A percentile compares a stretch with the other conserved stretches of the same genome.
Conservation (phyloP, 2,797 vertebrate species). For the Acanthornis magna region DNA sequence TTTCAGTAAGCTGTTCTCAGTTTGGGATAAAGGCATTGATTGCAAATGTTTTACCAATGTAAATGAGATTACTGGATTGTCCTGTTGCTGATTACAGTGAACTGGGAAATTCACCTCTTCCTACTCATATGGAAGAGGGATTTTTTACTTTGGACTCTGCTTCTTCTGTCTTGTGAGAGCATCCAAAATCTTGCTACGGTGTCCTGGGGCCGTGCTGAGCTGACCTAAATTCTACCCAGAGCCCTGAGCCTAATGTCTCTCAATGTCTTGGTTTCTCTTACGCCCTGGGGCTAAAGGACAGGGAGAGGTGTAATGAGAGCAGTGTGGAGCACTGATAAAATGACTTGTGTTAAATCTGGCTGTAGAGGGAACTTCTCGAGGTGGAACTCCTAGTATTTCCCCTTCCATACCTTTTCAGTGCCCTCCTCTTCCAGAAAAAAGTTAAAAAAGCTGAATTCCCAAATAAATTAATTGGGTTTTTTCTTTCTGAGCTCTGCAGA, state of each 20-base stretch:
- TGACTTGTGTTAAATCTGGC: background rate
- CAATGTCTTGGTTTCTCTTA: background rate
- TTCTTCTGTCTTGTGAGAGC: background rate
- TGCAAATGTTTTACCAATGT: background rate
- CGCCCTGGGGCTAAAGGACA: background rate
- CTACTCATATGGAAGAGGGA: background rate
- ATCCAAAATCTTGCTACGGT: accelerated
- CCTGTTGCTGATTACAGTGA: background rate
- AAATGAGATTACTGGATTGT: background rate
- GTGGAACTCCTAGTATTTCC: background rate
- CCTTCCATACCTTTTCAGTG: background rate
- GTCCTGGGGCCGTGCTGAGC: background rate
- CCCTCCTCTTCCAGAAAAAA: background rate
- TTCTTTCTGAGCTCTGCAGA: background rate
- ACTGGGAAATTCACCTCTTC: background rate
- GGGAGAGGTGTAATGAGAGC: background rate
- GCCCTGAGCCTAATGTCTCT: background rate
- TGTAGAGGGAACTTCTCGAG: background rate
- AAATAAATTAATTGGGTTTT: background rate
- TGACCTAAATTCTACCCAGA: background rate
- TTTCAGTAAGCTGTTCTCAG: background rate
- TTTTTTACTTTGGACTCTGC: accelerated
- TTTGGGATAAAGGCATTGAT: background rate
- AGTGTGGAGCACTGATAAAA: background rate
- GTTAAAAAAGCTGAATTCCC: background rate